Base-by-base conservation (phyloP, 2,797 vertebrate genomes). In the Lutjanus campechanus region DNA sequence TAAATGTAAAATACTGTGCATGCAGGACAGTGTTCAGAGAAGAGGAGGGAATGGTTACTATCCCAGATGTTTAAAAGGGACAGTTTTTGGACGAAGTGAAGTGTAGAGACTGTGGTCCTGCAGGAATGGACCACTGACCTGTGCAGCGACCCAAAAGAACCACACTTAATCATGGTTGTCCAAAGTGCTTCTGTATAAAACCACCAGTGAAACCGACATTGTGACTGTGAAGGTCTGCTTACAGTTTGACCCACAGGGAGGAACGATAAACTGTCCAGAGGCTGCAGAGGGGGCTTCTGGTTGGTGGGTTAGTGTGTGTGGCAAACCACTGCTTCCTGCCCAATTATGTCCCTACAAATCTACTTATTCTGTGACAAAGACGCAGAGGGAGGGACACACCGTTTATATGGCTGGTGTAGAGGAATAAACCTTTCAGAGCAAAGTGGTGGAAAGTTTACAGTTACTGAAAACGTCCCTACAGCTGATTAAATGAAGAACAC, bases 141-240 rank as follows among this genome's bases (percentile, higher is more conserved):
- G 56, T 75, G 72, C 69, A 85, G 67, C 1, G 77, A 89, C 73
- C 87, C 82, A 74, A 79, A 74, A 75, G 20, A 81, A 90, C 83
- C 81, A 85, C 86, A 85, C 69, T 89, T 86, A 85, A 91, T 86
- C 73, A 83, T 79, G 70, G 87, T 49, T 88, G 77, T 86, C 90
- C 80, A 65, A 73, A 90, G 62, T 64, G 62, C 84, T 88, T 88
- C 62, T 72, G 68, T 69, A 77, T 59, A 65, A 92, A 92, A 91
- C 88, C 93, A 80, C 90, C 1, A 88, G 82, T 82, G 56, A 89
- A 91, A 91, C 82, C 71, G 12, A 79, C 73, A 77, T 63, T 73
- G 79, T 77, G 75, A 83, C 71, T 76, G 41, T 70, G 67, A 16
- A 70, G 77, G 62, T 62, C 59, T 77, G 79, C 71, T 81, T 58